Conservation (phyloP, 1,140 invertebrate species). For the Melipona quadrifasciata region DNA sequence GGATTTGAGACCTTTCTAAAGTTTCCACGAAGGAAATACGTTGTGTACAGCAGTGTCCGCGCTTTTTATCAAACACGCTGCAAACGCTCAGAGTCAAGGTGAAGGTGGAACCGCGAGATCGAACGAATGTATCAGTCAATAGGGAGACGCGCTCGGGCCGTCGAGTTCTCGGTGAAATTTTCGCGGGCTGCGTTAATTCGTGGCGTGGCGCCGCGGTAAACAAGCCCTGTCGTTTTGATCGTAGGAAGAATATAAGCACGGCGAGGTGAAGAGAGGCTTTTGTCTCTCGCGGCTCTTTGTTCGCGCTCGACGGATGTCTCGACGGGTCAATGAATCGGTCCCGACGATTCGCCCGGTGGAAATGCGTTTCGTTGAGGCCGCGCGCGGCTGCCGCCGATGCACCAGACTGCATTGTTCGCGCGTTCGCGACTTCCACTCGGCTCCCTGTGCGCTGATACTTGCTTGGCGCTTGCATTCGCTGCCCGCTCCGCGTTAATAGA, state of each 20-base stretch:
- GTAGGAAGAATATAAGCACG: conserved; percentile 58
- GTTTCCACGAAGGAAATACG: too few species aligned
- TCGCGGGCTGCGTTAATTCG: conserved; percentile 9
- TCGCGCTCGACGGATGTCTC: conserved; percentile 65
- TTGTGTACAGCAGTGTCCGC: too few species aligned
- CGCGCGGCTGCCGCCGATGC: conserved; percentile 35
- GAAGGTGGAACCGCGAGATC: background rate
- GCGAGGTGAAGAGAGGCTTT: conserved; percentile 52
- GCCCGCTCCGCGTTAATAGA: too few species aligned
- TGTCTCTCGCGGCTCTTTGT: conserved; percentile 66
- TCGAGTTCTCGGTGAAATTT: conserved; percentile 15
- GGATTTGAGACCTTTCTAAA: too few species aligned
- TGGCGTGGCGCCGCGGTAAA: conserved; percentile 6
- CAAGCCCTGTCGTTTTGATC: conserved; percentile 35
- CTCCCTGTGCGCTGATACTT: background rate
- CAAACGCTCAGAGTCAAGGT: too few species aligned
- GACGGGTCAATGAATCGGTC: conserved; percentile 68
- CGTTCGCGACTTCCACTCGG: conserved; percentile 45
- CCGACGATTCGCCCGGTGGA: conserved; percentile 62
- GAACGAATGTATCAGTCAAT: background rate
- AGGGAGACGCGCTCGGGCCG: background rate
- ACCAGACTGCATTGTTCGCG: conserved; percentile 58
- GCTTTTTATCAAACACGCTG: too few species aligned
- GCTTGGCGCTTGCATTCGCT: background rate
- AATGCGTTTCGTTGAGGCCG: conserved; percentile 58